Evolutionary conservation across 2,113 vertebrate genomes (phyloP), one percentile per base, ranked within the genome.

Genomic region (Odocoileus hemionus): DNA sequence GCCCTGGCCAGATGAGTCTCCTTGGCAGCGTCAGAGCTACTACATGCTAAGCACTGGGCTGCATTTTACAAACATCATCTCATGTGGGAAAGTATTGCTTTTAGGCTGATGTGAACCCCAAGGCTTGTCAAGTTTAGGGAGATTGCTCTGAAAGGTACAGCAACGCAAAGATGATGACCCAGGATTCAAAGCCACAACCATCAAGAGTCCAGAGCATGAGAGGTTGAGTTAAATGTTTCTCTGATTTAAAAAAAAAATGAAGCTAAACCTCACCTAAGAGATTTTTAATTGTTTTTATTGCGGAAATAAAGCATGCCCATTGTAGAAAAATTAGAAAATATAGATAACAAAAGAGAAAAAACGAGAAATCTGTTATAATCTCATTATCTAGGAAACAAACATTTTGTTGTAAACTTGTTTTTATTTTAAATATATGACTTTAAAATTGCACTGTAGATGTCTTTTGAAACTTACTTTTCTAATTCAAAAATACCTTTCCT

Each of bases 251-350:
- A 64, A 91, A 92, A 80, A 58, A 13, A 50, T 55, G 7, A 79
- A 76, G 30, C 58, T 50, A 30, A 76, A 43, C 7, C 60, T 70
- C n/a, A 70, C 33, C 45, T 36, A 80, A 85, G 25, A 78, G 36
- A 97, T 25, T 86, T 60, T 88, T 70, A 60, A 54, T 89, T 83
- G 30, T 50, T 95, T 89, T 91, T 76, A 50, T 74, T 79, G 61
- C 8, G 36, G 43, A 88, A 92, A 2, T 52, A 95, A 61, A 36
- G 54, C 14, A 30, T 61, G 17, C 88, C 4, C 67, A 50, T 96
- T 55, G 86, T 39, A 55, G 43, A 82, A 95, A 95, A 80, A 86
- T 45, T 58, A 92, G 47, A 96, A 93, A 89, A 92, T 83, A 74
- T 3, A 45, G 9, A 57, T 78, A 43, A 82, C 16, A 36, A 50